Percentiles rank a stretch among this genome's conserved stretches.
Evolutionary conservation across 1,140 invertebrate species (phyloP).

Genomic region (Drosophila sechellia): DNA sequence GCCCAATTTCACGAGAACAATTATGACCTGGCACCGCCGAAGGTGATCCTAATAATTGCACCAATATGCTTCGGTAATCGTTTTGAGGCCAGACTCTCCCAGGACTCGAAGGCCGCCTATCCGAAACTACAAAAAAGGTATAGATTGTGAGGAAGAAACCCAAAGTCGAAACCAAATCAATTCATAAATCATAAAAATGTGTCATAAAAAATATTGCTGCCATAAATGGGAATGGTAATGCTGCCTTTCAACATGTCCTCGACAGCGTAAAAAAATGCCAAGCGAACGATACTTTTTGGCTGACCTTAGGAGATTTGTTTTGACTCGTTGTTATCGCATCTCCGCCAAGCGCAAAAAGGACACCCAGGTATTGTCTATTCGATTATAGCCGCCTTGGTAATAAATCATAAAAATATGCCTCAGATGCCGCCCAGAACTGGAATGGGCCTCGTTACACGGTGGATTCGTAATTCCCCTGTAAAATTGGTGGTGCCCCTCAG

Average conservation of each 20-base stretch:
- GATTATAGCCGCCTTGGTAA: slow-evolving; percentile 77
- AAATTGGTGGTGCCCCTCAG: slow-evolving; percentile 63
- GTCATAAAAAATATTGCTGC: slow-evolving; percentile 71
- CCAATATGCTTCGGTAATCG: slow-evolving; percentile 42
- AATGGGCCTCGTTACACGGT: slow-evolving; percentile 77
- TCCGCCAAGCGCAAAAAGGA: slow-evolving; percentile 35
- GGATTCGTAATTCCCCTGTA: slow-evolving; percentile 73
- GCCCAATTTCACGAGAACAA: slow-evolving; percentile 53
- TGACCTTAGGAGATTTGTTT: slow-evolving; percentile 70
- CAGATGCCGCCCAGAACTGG: slow-evolving; percentile 24
- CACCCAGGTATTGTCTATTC: slow-evolving; percentile 70
- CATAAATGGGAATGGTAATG: slow-evolving; percentile 53
- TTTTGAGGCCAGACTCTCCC: slow-evolving; percentile 37
- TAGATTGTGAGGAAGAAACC: slow-evolving; percentile 17
- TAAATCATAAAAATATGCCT: slow-evolving; percentile 83
- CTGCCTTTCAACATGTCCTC: slow-evolving; percentile 78
- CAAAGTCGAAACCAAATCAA: slow-evolving; percentile 70
- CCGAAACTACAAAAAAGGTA: slow-evolving; percentile 19
- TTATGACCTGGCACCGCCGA: slow-evolving; percentile 25
- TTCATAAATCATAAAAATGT: slow-evolving; percentile 84
- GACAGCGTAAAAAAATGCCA: slow-evolving; percentile 71
- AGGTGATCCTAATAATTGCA: slow-evolving; percentile 32
- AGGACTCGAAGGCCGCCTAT: slow-evolving; percentile 52
- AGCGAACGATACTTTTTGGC: slow-evolving; percentile 56
- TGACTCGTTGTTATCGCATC: slow-evolving; percentile 71